These are phyloP conservation scores for Gerris lacustris DNA, from an alignment of 2,888 invertebrate genomes.

Conservation along the genomic window DNA sequence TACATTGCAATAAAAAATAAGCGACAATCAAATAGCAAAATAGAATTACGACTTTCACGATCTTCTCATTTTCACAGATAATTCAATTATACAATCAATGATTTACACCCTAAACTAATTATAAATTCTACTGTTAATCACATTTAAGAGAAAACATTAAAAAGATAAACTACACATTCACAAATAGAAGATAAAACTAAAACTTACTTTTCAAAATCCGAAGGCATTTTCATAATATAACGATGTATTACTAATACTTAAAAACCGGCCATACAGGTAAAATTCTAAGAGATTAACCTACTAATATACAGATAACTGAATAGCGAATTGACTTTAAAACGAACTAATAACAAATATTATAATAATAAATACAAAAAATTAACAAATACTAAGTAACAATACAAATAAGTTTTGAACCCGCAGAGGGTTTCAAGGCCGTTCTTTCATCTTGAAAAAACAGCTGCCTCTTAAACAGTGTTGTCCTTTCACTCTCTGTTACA, in stretches of 20 bases:
- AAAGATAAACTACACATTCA: no score
- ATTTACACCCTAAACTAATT: no score
- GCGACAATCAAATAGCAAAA: no score
- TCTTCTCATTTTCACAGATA: no score
- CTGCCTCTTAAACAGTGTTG: not conserved
- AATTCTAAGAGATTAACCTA: not conserved
- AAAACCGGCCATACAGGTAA: not conserved
- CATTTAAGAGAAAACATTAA: no score
- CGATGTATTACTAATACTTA: not conserved
- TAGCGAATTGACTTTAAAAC: not conserved
- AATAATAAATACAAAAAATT: not conserved
- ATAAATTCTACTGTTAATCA: no score
- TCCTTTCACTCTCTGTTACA: not conserved
- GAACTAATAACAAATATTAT: not conserved
- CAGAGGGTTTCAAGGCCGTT: not conserved
- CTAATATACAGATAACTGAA: not conserved
- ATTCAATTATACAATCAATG: no score
- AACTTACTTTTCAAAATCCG: slow-evolving; percentile 3
- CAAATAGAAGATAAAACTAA: no score
- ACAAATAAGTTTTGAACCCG: not conserved
- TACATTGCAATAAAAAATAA: no score
- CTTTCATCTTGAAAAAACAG: not conserved
- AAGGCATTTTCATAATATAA: not conserved
- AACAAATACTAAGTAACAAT: not conserved
- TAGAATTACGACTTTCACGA: no score